Percentiles rank a stretch among this genome's conserved stretches.
Conservation (phyloP, 2,113 vertebrate genomes). For the Myocastor coypus region DNA sequence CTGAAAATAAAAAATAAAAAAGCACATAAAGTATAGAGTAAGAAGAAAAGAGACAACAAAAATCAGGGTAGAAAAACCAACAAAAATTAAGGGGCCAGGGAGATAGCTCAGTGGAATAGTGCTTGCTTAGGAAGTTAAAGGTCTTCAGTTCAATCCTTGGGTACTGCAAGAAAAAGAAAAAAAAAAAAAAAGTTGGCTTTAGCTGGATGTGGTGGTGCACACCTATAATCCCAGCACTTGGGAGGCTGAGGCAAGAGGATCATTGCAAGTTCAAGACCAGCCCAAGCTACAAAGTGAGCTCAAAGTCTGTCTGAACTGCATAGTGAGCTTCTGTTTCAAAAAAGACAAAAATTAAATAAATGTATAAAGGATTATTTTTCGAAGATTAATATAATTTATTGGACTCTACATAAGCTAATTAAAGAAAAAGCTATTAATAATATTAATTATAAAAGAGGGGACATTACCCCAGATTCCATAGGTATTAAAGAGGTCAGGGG, state of each 20-base stretch:
- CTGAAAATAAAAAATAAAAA: too few species aligned
- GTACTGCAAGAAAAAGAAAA: background rate
- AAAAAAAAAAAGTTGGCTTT: background rate
- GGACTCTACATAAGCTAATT: background rate
- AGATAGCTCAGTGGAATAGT: too few species aligned
- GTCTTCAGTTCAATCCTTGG: too few species aligned
- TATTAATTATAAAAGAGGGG: background rate
- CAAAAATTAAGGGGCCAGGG: background rate
- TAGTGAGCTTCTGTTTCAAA: too few species aligned
- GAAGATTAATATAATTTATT: background rate
- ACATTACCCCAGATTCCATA: background rate
- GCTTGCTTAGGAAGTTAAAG: too few species aligned
- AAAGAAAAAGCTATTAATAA: background rate
- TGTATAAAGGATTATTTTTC: background rate
- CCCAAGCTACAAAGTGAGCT: too few species aligned
- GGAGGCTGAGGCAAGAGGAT: too few species aligned
- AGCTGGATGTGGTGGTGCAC: too few species aligned
- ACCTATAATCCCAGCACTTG: too few species aligned
- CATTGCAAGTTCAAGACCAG: too few species aligned
- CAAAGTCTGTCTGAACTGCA: too few species aligned
- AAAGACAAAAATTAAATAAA: too few species aligned
- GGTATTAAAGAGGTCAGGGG: background rate
- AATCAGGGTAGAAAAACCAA: background rate
- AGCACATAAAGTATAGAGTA: background rate
- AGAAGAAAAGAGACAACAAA: background rate